Evolutionary conservation across 1,140 invertebrate genomes (phyloP), one percentile per base, ranked within the genome.

Genomic region (Zaprionus ornatus): DNA sequence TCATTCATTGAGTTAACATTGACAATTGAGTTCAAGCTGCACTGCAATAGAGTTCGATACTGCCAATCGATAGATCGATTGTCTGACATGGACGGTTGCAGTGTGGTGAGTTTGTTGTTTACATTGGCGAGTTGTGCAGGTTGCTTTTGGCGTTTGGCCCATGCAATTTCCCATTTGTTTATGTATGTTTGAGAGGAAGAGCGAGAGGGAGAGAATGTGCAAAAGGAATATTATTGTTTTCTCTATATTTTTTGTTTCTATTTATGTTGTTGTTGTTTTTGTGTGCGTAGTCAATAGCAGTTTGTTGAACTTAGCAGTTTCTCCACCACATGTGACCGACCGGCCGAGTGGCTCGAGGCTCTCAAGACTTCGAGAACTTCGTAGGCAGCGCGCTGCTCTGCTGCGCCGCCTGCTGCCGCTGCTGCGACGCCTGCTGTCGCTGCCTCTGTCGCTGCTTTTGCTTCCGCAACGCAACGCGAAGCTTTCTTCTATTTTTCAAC

Each of bases 341-440:
- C 84, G 80, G 77, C 72, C 80, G 80, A 87, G 83, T 87, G 83
- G 77, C 80, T 87, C 77, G 69, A 73, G 81, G 66, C 64, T 67
- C 73, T 72, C 67, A 66, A 66, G 76, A 77, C 74, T 82, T 69
- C 55, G 79, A 74, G 72, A 56, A 59, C 72, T 57, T 77, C 75
- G 50, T 70, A 73, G 80, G 77, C 82, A 79, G 60, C 17, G 50
- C 37, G 15, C 37, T 40, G 13, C 17, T 9, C 32, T 17, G 59
- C 19, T 56, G 37, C 35, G 29, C 9, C 9, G 29, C 9, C 29
- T 9, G 57, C 37, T 32, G 61, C 35, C 19, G 45, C 32, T 17
- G 59, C 19, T 56, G 37, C 35, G 29, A 32, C 9, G 29, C 9
- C 29, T 42, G 65, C 40, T 29, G 21, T 17, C 57, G 37, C 25